Evolutionary conservation across 2,888 invertebrate genomes (phyloP).

Genomic region (Dusona sp.): DNA sequence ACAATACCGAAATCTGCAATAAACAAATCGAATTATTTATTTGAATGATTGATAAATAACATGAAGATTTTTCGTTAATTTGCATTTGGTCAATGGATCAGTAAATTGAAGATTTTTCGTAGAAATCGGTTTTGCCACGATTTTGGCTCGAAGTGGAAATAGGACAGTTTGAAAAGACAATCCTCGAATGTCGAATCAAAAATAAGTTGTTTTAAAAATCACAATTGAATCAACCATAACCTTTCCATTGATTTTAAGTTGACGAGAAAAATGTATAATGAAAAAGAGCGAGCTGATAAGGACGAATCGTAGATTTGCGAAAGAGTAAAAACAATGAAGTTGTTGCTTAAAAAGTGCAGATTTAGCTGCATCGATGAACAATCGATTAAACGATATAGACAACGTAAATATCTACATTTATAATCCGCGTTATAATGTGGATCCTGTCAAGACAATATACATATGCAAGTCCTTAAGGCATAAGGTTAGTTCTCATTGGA

Average conservation of each 20-base stretch:
- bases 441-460: constrained; percentile 76
- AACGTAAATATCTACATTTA: constrained; percentile 64
- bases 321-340: constrained; percentile 33
- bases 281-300: neutral
- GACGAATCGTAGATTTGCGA: constrained; percentile 15
- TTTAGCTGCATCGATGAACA: constrained; percentile 53
- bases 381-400: constrained; percentile 54
- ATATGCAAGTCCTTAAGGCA: constrained; percentile 73
- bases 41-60: neutral
- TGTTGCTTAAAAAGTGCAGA: constrained; percentile 42
- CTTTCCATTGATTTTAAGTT: constrained; percentile 47
- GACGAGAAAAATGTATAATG: constrained; percentile 34
- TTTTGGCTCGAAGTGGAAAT: neutral
- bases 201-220: neutral
- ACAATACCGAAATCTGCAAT: neutral
- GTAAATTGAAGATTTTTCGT: neutral
- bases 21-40: neutral
- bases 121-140: no score
- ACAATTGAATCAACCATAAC: constrained; percentile 14
- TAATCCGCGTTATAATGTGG: constrained; percentile 70
- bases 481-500: constrained; percentile 73
- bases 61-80: neutral
- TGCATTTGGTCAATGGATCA: neutral
- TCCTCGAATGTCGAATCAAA: neutral
- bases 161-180: neutral